A percentile compares a stretch with the other conserved stretches of the same genome.
Conservation (phyloP, 2,888 invertebrate species). For the Polylopha cassiicola region DNA sequence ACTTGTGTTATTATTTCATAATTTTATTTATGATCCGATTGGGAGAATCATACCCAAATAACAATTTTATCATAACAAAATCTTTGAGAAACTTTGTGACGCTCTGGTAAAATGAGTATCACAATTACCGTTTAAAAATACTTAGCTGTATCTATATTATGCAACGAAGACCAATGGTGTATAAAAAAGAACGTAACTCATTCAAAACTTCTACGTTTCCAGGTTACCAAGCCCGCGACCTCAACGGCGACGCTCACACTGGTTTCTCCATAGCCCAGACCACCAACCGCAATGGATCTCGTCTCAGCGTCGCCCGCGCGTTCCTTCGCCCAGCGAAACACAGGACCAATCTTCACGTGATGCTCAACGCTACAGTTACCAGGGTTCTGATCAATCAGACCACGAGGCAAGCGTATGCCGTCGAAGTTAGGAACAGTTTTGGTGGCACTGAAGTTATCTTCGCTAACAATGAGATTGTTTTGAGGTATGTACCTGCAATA, state of each 20-base stretch:
- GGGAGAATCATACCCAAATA: too few species aligned
- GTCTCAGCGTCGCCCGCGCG: conserved; percentile 88
- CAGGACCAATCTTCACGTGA: conserved; percentile 87
- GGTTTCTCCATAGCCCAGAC: conserved; percentile 94
- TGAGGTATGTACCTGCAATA: conserved; percentile 58
- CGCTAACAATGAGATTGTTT: conserved; percentile 82
- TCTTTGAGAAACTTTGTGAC: too few species aligned
- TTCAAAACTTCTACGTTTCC: conserved; percentile 11
- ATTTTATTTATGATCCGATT: too few species aligned
- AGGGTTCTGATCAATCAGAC: conserved; percentile 85
- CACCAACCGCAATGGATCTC: conserved; percentile 89
- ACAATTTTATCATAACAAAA: too few species aligned
- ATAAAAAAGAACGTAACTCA: not conserved
- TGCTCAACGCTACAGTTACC: conserved; percentile 89
- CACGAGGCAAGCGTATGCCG: conserved; percentile 85
- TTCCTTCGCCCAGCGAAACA: conserved; percentile 87
- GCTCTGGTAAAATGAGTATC: too few species aligned
- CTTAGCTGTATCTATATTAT: too few species aligned
- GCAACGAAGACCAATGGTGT: too few species aligned
- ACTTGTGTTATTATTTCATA: conserved; percentile 12
- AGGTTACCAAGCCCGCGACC: conserved; percentile 86
- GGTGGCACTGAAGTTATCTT: conserved; percentile 77
- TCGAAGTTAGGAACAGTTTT: conserved; percentile 80
- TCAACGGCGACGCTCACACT: conserved; percentile 87
- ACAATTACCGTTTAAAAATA: too few species aligned